phyloP scores from a whole-genome alignment of 2,888 invertebrate genomes.

The Sisyra terminalis region DNA sequence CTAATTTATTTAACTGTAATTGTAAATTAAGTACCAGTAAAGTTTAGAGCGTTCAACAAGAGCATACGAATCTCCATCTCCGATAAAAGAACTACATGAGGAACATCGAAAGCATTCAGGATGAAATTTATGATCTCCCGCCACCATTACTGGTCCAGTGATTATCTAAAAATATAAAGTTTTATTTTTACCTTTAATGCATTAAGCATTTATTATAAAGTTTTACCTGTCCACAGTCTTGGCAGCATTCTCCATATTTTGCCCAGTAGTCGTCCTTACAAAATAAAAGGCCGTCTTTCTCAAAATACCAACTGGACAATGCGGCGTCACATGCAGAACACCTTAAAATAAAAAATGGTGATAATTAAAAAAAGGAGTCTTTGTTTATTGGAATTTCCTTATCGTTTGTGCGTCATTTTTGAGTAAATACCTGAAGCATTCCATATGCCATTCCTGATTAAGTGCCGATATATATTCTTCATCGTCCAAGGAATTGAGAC shows the following conservation, averaged over 20 bases:
- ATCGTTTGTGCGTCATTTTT: neutral
- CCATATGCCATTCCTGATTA: conserved; percentile 75
- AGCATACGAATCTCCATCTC: conserved; percentile 85
- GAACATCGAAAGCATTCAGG: conserved; percentile 88
- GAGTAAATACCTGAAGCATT: conserved; percentile 59
- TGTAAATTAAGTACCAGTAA: conserved; percentile 51
- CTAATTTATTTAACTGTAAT: too few species aligned
- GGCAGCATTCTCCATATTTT: conserved; percentile 76
- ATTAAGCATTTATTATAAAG: neutral
- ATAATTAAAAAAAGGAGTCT: neutral
- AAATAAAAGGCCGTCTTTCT: conserved; percentile 76
- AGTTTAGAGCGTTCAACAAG: conserved; percentile 78
- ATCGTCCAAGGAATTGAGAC: conserved; percentile 54
- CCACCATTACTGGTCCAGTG: conserved; percentile 87
- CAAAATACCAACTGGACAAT: conserved; percentile 83
- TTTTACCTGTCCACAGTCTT: conserved; percentile 67
- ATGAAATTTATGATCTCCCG: conserved; percentile 89
- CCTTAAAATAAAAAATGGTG: conserved; percentile 29
- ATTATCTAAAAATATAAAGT: conserved; percentile 27
- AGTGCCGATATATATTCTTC: conserved; percentile 68
- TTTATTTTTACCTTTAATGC: neutral
- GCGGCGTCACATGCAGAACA: conserved; percentile 81
- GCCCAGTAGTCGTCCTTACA: conserved; percentile 82
- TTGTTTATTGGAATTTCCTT: neutral
- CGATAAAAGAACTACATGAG: conserved; percentile 67